These are phyloP conservation scores for Crematogaster levior DNA, from an alignment of 2,888 invertebrate genomes.

Conservation along the genomic window DNA sequence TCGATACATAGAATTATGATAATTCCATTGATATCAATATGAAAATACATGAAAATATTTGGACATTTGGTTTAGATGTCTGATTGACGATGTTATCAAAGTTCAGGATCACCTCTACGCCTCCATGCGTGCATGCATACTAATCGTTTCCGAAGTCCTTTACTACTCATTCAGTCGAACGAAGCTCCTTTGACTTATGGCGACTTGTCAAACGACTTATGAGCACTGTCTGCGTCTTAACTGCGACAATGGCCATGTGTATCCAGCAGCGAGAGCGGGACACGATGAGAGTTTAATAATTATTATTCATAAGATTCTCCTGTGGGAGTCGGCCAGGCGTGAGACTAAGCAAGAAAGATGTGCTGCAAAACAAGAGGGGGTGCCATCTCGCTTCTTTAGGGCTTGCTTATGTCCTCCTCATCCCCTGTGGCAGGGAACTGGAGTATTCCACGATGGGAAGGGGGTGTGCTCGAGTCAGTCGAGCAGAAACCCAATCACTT, in stretches of 20 bases:
- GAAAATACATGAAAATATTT: neutral
- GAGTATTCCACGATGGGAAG: constrained; percentile 70
- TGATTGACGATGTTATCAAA: constrained; percentile 29
- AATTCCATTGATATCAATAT: neutral
- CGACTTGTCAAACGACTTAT: constrained; percentile 47
- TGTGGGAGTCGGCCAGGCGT: constrained; percentile 82
- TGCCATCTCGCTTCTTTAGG: constrained; percentile 68
- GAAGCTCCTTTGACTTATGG: constrained; percentile 44
- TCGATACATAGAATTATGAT: neutral
- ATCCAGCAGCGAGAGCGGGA: constrained; percentile 26
- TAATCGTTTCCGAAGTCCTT: constrained; percentile 61
- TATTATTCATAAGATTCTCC: constrained; percentile 85
- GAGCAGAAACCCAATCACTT: constrained; percentile 88
- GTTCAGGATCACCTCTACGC: constrained; percentile 25
- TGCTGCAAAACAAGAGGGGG: constrained; percentile 83
- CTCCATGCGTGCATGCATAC: neutral
- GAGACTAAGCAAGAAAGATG: constrained; percentile 84
- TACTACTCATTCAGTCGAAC: constrained; percentile 34
- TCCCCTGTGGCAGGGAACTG: constrained; percentile 61
- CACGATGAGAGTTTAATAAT: constrained; percentile 79
- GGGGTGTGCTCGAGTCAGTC: constrained; percentile 85
- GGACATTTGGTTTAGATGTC: constrained; percentile 6
- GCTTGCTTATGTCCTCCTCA: constrained; percentile 57
- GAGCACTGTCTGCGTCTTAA: constrained; percentile 26
- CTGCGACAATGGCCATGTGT: constrained; percentile 26